Conservation (phyloP, 2,113 vertebrate genomes). For the Paraplagusia blochii region DNA sequence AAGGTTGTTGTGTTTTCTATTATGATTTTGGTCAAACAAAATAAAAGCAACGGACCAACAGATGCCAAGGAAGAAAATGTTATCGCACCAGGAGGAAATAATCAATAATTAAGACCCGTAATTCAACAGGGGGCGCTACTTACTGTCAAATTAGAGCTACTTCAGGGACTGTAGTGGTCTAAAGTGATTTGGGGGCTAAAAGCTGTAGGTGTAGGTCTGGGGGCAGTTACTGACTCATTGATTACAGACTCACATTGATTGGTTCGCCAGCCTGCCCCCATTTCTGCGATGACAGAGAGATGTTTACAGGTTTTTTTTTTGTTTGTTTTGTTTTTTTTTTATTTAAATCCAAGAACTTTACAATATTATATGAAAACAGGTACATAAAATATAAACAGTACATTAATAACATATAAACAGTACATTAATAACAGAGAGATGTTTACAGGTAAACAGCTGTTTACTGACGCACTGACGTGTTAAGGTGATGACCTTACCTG, state of each 20-base stretch:
- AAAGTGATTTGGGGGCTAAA: constrained; percentile 7
- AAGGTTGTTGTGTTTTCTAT: too few relatives aligned
- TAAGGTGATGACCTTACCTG: constrained; percentile 75
- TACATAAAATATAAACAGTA: too few relatives aligned
- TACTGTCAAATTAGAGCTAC: neutral
- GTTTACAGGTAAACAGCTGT: neutral
- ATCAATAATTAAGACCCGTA: neutral
- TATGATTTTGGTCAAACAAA: too few relatives aligned
- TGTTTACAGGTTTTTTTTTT: too few relatives aligned
- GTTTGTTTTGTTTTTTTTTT: too few relatives aligned
- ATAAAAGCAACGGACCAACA: constrained; percentile 7
- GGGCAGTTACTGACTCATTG: neutral
- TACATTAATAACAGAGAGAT: neutral
- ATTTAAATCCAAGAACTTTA: too few relatives aligned
- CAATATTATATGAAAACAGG: too few relatives aligned
- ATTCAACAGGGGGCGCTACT: constrained; percentile 37
- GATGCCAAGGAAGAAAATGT: constrained; percentile 10
- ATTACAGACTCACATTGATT: constrained; percentile 56
- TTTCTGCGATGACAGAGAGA: constrained; percentile 34
- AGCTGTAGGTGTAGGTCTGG: constrained; percentile 16
- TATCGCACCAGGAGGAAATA: neutral
- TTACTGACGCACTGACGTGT: neutral
- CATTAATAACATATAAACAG: too few relatives aligned
- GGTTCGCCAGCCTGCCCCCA: constrained; percentile 64
- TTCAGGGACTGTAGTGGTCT: neutral